Percentiles rank a stretch among this genome's conserved stretches.
These are phyloP conservation scores for Gadopsis bispinosus DNA, from an alignment of 2,797 vertebrate species.

Conservation along the genomic window DNA sequence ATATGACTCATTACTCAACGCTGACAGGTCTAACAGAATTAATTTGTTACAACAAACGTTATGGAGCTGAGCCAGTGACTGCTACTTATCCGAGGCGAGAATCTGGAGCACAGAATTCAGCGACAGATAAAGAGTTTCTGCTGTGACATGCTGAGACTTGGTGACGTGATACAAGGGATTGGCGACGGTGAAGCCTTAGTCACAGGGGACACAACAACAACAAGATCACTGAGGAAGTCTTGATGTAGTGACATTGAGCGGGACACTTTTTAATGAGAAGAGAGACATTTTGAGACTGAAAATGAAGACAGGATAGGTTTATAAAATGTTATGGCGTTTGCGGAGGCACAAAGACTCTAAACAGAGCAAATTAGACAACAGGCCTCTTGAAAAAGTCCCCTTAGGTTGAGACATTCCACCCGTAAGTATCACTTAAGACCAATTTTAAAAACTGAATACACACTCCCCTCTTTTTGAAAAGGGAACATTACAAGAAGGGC, in stretches of 20 bases:
- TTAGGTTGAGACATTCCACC: slow-evolving; percentile 32
- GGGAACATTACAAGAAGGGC: slow-evolving; percentile 18
- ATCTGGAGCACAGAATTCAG: slow-evolving; percentile 29
- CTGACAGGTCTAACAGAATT: neutral
- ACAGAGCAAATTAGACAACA: slow-evolving; percentile 23
- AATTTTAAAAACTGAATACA: slow-evolving; percentile 43
- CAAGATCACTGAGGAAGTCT: slow-evolving; percentile 32
- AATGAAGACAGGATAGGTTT: slow-evolving; percentile 14
- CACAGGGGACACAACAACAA: slow-evolving; percentile 21
- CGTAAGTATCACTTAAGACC: slow-evolving; percentile 16
- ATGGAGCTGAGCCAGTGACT: slow-evolving; percentile 14
- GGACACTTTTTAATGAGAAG: slow-evolving; percentile 17
- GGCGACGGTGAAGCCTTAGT: slow-evolving; percentile 42
- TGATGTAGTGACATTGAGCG: slow-evolving; percentile 24
- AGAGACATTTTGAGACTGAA: neutral
- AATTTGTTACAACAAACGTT: slow-evolving; percentile 22
- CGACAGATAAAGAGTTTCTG: slow-evolving; percentile 41
- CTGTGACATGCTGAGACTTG: slow-evolving; percentile 33
- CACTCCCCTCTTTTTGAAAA: slow-evolving; percentile 18
- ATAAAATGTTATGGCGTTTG: slow-evolving; percentile 16
- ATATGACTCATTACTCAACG: slow-evolving; percentile 60
- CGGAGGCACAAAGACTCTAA: slow-evolving; percentile 11
- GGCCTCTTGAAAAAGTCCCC: slow-evolving; percentile 41
- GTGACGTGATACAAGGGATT: slow-evolving; percentile 43
- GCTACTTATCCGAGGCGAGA: slow-evolving; percentile 28